Evolutionary conservation across 2,888 invertebrate genomes (phyloP).

Genomic region (Apamea crenata): DNA sequence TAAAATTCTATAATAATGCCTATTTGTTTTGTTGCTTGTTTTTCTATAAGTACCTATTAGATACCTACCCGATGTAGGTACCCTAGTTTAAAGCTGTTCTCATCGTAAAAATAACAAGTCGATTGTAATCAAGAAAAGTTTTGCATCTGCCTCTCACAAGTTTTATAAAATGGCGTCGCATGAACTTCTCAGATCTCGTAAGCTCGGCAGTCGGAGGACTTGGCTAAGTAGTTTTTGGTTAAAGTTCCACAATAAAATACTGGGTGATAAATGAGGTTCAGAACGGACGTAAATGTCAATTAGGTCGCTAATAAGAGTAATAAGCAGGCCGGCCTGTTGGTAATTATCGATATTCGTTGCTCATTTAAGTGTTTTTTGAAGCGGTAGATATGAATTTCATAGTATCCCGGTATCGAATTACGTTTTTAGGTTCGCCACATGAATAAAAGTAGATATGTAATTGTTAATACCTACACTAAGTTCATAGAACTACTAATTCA

Average conservation of each 20-base stretch:
- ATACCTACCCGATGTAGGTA: neutral
- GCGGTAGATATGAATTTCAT: conserved; percentile 17
- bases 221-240: conserved; percentile 64
- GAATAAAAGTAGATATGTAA: neutral
- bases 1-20: conserved; percentile 7
- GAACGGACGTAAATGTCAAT: conserved; percentile 38
- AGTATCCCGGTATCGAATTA: neutral
- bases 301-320: conserved; percentile 35
- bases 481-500: neutral
- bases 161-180: conserved; percentile 59
- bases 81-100: conserved; percentile 15
- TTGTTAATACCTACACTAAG: neutral
- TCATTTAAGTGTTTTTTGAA: conserved; percentile 8
- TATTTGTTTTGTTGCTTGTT: conserved; percentile 7
- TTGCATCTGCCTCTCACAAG: conserved; percentile 53
- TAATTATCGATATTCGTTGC: conserved; percentile 32
- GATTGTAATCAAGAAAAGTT: conserved; percentile 65
- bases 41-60: conserved; percentile 3
- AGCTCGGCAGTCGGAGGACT: conserved; percentile 61
- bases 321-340: conserved; percentile 20
- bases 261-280: conserved; percentile 53
- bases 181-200: conserved; percentile 67
- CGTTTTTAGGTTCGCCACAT: neutral
- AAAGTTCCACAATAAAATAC: conserved; percentile 66
- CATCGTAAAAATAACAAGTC: conserved; percentile 63